Evolutionary conservation across 2,113 vertebrate species (phyloP), one percentile per base, ranked within the genome.

Genomic region (Hassar affinis): DNA sequence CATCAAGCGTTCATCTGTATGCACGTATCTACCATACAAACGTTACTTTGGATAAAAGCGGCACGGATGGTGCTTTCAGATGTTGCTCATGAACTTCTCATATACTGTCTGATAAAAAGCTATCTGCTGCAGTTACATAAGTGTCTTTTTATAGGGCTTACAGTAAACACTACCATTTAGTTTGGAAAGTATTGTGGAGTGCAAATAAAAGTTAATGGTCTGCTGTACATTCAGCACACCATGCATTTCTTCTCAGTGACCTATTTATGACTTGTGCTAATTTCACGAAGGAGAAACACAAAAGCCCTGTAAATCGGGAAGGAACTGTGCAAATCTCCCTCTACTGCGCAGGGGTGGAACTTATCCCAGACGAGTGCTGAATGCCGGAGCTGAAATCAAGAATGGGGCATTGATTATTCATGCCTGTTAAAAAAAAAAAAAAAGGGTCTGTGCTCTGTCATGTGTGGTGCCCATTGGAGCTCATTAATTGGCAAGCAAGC

Each of bases 391-490:
- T 91, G 64, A 92, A 92, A 91, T 94, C 92, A 89, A 92, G 81
- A 91, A 90, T 90, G 77, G 86, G 89, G 90, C 91, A 96, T 96
- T 88, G 95, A 96, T 96, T 96, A 94, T 93, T 94, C 92, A 92
- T 95, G 94, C 92, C 91, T 95, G 93, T 93, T 93, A 62, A 76
- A 30, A 59, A 79, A 79, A 59, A 75, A 78, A 59, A 52, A 52
- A 64, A 87, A 87, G 88, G 54, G 81, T 74, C 81, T 79, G 82
- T 82, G 91, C 90, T 93, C 92, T 93, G 93, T 92, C 66, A 89
- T 95, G 91, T 94, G 91, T 92, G 92, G 87, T 93, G 93, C 92
- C 89, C 93, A 92, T 91, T 94, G 91, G 88, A 91, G 91, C 88
- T 90, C 93, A 91, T 91, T 92, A 94, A 93, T 94, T 93, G 90